Percentiles rank a stretch among this genome's conserved stretches.
Evolutionary conservation across 2,113 vertebrate genomes (phyloP).

Genomic region (Oncorhynchus masou): DNA sequence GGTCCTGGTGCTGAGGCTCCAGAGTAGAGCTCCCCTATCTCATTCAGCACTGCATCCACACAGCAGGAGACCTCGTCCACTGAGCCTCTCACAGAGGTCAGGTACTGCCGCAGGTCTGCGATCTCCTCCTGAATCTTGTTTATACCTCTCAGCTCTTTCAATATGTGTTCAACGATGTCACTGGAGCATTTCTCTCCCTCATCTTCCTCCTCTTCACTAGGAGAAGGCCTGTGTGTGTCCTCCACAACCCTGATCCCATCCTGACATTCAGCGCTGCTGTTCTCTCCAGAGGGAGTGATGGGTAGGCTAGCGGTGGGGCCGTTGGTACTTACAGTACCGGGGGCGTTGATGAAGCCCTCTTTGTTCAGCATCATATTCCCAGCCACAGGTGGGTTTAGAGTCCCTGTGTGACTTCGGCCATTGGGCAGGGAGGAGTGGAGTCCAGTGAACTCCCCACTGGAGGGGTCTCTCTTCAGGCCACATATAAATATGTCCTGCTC

Average conservation of each 20-base stretch:
- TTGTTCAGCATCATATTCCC: slow-evolving; percentile 59
- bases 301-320: slow-evolving; percentile 37
- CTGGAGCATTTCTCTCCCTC: slow-evolving; percentile 52
- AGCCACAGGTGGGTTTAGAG: slow-evolving; percentile 26
- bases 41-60: slow-evolving; percentile 89
- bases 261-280: slow-evolving; percentile 45
- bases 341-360: slow-evolving; percentile 58
- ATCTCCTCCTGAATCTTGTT: slow-evolving; percentile 95
- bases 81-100: slow-evolving; percentile 88
- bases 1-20: slow-evolving; percentile 37
- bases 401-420: slow-evolving; percentile 33
- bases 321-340: slow-evolving; percentile 53
- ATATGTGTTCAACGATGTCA: slow-evolving; percentile 86
- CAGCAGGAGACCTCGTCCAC: slow-evolving; percentile 95
- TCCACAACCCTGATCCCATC: slow-evolving; percentile 51
- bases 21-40: slow-evolving; percentile 87
- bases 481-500: slow-evolving; percentile 70
- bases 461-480: slow-evolving; percentile 61
- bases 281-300: slow-evolving; percentile 28
- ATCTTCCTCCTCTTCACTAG: slow-evolving; percentile 35
- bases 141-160: slow-evolving; percentile 93
- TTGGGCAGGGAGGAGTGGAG: slow-evolving; percentile 18
- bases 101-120: slow-evolving; percentile 88
- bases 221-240: slow-evolving; percentile 47
- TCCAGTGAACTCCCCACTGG: slow-evolving; percentile 46